A percentile compares a stretch with the other conserved stretches of the same genome.
These are phyloP conservation scores for Xiphydria camelus DNA, from an alignment of 2,888 invertebrate species.

Conservation along the genomic window DNA sequence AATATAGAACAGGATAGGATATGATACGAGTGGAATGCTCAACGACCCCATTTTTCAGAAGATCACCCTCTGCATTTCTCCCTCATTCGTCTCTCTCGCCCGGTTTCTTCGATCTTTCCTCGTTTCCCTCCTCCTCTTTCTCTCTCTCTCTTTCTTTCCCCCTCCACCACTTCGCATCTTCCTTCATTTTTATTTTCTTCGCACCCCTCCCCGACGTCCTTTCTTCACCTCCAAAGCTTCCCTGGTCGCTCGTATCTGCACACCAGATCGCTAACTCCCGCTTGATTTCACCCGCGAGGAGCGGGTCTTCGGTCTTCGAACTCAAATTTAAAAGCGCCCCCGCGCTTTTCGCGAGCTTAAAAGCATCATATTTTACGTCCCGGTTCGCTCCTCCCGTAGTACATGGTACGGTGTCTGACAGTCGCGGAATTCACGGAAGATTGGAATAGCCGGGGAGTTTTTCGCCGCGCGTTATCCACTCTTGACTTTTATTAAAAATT, in stretches of 20 bases:
- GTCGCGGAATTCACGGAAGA: too few relatives aligned
- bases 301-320: slow-evolving; percentile 42
- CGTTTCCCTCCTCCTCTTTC: slow-evolving; percentile 13
- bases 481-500: too few relatives aligned
- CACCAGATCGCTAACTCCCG: slow-evolving; percentile 37
- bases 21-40: slow-evolving; percentile 47
- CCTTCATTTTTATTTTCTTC: slow-evolving; percentile 9
- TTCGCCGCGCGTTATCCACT: too few relatives aligned
- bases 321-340: slow-evolving; percentile 45
- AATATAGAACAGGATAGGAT: slow-evolving; percentile 26
- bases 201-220: not conserved
- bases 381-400: not conserved
- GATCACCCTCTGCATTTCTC: slow-evolving; percentile 38
- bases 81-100: slow-evolving; percentile 3
- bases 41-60: slow-evolving; percentile 49
- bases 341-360: slow-evolving; percentile 33
- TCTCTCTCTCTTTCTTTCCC: slow-evolving; percentile 13
- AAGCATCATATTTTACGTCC: slow-evolving; percentile 50
- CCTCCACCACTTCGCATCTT: slow-evolving; percentile 7
- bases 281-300: slow-evolving; percentile 38
- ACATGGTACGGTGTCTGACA: too few relatives aligned
- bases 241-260: slow-evolving; percentile 35
- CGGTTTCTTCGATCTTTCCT: not conserved
- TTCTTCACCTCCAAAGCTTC: slow-evolving; percentile 1
- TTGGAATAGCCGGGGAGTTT: too few relatives aligned